phyloP scores from a whole-genome alignment of 2,888 invertebrate species.

The Falcaria lacertinaria region DNA sequence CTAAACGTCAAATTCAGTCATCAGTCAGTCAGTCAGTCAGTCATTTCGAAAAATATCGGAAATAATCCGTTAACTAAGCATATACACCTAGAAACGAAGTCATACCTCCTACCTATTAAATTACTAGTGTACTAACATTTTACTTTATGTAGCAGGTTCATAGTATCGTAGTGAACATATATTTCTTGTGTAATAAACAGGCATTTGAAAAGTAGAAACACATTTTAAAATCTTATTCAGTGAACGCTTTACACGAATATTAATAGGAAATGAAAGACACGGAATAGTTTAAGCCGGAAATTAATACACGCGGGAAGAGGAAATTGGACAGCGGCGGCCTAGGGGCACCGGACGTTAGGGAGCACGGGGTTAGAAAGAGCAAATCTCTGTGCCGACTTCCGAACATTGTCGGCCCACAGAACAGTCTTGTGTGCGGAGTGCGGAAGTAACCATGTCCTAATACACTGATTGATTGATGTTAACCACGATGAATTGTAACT shows the following conservation, averaged over 20 bases:
- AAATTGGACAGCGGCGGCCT: constrained; percentile 69
- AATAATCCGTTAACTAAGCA: too few species aligned
- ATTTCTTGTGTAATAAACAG: too few species aligned
- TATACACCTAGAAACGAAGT: too few species aligned
- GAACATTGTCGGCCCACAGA: constrained; percentile 48
- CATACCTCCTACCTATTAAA: too few species aligned
- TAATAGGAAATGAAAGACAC: constrained; percentile 61
- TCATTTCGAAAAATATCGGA: too few species aligned
- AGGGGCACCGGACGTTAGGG: constrained; percentile 59
- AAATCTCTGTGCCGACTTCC: constrained; percentile 63
- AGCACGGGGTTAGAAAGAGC: constrained; percentile 38
- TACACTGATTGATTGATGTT: background rate
- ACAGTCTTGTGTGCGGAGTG: constrained; percentile 30
- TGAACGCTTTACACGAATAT: constrained; percentile 20
- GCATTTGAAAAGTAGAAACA: background rate
- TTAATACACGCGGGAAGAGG: constrained; percentile 74
- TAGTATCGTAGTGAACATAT: too few species aligned
- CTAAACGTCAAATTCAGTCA: too few species aligned
- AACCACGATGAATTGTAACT: too few species aligned
- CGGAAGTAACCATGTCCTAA: constrained; percentile 17
- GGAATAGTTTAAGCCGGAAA: constrained; percentile 68
- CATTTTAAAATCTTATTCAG: background rate
- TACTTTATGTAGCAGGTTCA: too few species aligned
- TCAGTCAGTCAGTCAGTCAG: too few species aligned
- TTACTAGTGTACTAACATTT: too few species aligned